Conservation (phyloP, 2,113 vertebrate genomes). For the Acinonyx jubatus region DNA sequence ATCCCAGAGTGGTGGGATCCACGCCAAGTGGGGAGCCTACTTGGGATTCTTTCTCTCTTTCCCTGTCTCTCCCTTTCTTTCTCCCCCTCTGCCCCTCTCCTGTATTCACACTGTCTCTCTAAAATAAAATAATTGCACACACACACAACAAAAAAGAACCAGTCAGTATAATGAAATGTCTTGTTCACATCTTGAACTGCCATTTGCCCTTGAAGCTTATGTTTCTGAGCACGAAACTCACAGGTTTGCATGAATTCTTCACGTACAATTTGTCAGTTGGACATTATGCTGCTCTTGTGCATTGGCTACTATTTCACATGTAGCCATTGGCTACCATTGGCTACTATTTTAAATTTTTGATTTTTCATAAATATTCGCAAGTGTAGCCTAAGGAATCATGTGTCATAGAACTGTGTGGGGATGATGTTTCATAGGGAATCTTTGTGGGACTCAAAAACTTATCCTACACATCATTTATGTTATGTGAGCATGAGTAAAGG, state of each 20-base stretch:
- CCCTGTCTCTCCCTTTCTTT: too few species aligned
- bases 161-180: not conserved
- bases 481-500: not conserved
- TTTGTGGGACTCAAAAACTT: not conserved
- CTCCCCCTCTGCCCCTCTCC: too few species aligned
- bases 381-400: accelerated
- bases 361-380: not conserved
- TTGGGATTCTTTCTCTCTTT: too few species aligned
- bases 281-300: not conserved
- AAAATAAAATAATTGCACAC: too few species aligned
- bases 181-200: not conserved
- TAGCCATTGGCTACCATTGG: not conserved
- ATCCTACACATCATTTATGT: not conserved
- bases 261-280: not conserved
- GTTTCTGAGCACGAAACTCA: not conserved
- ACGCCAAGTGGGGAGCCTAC: too few species aligned
- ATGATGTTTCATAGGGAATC: not conserved
- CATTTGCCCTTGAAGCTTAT: not conserved
- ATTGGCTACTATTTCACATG: not conserved
- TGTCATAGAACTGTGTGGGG: not conserved
- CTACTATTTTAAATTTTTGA: not conserved
- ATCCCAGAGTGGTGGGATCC: too few species aligned
- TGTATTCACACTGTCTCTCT: too few species aligned
- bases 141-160: not conserved
- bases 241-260: not conserved